phyloP scores from a whole-genome alignment of 2,888 invertebrate species.

The Brachynemurus nebulosus region DNA sequence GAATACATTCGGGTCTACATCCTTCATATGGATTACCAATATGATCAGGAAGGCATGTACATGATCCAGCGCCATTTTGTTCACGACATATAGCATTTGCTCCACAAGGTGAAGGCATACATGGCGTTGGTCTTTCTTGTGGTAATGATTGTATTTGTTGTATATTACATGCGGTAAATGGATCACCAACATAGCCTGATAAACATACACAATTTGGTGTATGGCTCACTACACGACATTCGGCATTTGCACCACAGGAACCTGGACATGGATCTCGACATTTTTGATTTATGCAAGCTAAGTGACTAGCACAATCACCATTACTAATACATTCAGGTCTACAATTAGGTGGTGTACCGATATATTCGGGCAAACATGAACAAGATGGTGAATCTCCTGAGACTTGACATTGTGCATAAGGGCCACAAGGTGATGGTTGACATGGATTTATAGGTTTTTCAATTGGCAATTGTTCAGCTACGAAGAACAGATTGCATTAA shows the following conservation, averaged over 20 bases:
- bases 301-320: constrained; percentile 52
- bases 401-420: constrained; percentile 49
- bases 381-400: constrained; percentile 54
- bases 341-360: constrained; percentile 59
- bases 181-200: constrained; percentile 34
- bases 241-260: constrained; percentile 56
- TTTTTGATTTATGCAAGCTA: constrained; percentile 58
- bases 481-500: no score
- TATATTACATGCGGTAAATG: constrained; percentile 21
- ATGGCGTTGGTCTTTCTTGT: constrained; percentile 36
- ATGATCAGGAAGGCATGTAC: constrained; percentile 45
- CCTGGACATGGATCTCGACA: constrained; percentile 60
- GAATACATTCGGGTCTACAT: constrained; percentile 58
- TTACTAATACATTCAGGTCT: constrained; percentile 59
- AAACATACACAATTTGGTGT: constrained; percentile 66
- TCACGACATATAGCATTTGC: constrained; percentile 47
- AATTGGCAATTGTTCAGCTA: constrained; percentile 5
- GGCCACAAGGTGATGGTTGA: constrained; percentile 51
- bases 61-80: constrained; percentile 39
- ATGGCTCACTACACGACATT: constrained; percentile 62
- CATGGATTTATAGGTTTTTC: constrained; percentile 40
- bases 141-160: constrained; percentile 22
- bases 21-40: constrained; percentile 50
- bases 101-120: constrained; percentile 52
- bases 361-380: constrained; percentile 53